phyloP scores from a whole-genome alignment of 2,888 invertebrate genomes.

The Formica aserva region DNA sequence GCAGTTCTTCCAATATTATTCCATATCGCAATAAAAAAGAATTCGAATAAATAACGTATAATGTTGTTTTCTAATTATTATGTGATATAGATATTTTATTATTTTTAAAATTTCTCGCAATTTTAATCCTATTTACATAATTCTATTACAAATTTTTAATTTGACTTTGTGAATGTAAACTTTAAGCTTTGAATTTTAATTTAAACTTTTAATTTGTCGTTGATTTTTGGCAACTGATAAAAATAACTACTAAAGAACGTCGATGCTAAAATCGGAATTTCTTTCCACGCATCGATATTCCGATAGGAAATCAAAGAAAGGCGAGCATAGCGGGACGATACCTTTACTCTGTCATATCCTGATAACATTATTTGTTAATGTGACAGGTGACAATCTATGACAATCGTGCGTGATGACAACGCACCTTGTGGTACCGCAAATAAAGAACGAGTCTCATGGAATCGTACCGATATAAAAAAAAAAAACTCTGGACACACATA shows the following conservation, averaged over 20 bases:
- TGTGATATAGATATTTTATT: background rate
- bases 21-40: background rate
- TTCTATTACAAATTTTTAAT: background rate
- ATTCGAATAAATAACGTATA: background rate
- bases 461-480: slow-evolving; percentile 66
- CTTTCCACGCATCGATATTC: background rate
- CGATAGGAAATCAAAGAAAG: slow-evolving; percentile 5
- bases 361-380: slow-evolving; percentile 77
- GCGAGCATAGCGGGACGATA: slow-evolving; percentile 29
- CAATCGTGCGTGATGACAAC: slow-evolving; percentile 68
- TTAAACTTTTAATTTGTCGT: background rate
- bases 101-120: background rate
- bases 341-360: slow-evolving; percentile 43
- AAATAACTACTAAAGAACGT: background rate
- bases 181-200: background rate
- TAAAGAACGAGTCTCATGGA: slow-evolving; percentile 72
- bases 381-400: slow-evolving; percentile 77
- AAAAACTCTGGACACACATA: slow-evolving; percentile 67
- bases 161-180: background rate
- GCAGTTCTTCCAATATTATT: background rate
- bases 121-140: background rate
- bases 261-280: background rate
- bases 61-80: background rate
- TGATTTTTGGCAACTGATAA: background rate
- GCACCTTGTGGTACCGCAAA: slow-evolving; percentile 82